phyloP scores from a whole-genome alignment of 2,113 vertebrate species.

The Tamias sibiricus region DNA sequence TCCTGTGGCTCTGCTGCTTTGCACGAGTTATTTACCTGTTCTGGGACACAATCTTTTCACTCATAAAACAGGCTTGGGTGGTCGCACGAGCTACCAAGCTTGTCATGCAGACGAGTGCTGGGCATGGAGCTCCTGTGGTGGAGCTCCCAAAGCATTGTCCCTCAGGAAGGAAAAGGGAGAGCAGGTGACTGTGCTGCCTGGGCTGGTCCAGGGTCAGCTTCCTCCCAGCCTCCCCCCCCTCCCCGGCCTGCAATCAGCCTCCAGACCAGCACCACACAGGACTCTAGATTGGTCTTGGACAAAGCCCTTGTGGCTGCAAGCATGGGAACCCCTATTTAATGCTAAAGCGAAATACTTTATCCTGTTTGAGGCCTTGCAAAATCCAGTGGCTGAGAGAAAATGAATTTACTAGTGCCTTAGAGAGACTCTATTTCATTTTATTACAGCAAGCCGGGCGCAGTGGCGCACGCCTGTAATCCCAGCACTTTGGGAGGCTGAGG shows the following conservation, averaged over 20 bases:
- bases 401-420: not conserved
- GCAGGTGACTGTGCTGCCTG: not conserved
- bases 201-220: rapidly evolving
- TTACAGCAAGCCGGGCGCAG: too few relatives aligned
- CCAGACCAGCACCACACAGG: not conserved
- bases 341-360: not conserved
- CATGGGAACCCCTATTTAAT: not conserved
- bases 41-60: not conserved
- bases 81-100: not conserved
- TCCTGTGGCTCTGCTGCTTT: not conserved
- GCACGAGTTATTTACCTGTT: not conserved
- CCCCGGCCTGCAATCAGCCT: not conserved
- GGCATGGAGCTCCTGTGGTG: too few relatives aligned
- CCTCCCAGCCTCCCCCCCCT: not conserved
- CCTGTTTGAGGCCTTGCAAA: not conserved
- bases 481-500: too few relatives aligned
- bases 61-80: not conserved
- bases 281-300: not conserved
- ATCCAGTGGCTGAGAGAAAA: not conserved
- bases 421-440: not conserved
- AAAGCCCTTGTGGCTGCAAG: not conserved
- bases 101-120: not conserved
- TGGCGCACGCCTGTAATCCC: too few relatives aligned
- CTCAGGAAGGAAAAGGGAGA: not conserved
- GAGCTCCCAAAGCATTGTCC: not conserved